Evolutionary conservation across 2,797 vertebrate species (phyloP), one percentile per base, ranked within the genome.

Genomic region (Peromyscus melanophrys): DNA sequence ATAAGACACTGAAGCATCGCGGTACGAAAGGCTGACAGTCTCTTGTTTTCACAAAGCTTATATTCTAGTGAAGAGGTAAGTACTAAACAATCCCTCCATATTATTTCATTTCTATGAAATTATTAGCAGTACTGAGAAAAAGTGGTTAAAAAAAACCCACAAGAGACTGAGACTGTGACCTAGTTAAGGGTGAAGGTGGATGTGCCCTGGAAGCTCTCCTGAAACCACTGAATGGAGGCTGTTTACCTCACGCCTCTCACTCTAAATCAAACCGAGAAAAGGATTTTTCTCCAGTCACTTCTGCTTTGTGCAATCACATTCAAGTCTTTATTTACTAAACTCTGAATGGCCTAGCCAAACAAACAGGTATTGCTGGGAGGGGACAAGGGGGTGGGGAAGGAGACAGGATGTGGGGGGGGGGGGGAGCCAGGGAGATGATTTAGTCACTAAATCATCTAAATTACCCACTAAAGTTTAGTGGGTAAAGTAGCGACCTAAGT

Each of bases 241-340:
- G 6, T 85, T 49, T 73, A n/a, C 23, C 59, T 90, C 65, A 55
- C 0, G 73, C 4, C 61, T 77, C 61, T 89, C 11, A 6, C 37
- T 89, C 67, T 76, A 91, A 93, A 86, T 77, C 95, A 73, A 94
- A 65, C 40, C 69, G 43, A 94, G 46, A 57, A 94, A 52, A 14
- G 75, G 57, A 21, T 59, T 80, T 93, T 86, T 89, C 84, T 84
- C 52, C n/a, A 71, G 77, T 55, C 67, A 73, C 52, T 57, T 92
- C 49, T 55, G 67, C 61, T 95, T 83, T 77, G 49, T 86, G 52
- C 40, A 75, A 61, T 78, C 83, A 75, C 40, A 85, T 46, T 93
- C 27, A 93, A 88, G 40, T 76, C 83, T 55, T 78, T n/a, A 73
- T 37, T 80, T 65, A 63, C n/a, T 92, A 92, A 95, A 90, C 49